Conservation (phyloP, 2,888 invertebrate species). For the Trichopoda pennipes region DNA sequence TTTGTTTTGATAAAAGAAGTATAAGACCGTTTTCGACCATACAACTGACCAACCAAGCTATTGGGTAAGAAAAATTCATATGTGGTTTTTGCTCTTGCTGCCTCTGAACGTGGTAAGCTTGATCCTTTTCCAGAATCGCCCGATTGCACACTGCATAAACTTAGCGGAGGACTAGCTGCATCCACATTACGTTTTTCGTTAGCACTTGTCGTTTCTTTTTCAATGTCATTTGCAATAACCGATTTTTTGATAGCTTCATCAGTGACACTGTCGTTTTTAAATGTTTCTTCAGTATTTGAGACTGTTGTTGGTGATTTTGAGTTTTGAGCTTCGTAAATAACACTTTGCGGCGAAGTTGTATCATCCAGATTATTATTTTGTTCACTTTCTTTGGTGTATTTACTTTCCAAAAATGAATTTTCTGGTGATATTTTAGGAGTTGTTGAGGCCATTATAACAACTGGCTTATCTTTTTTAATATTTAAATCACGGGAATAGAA, state of each 20-base stretch:
- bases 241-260: constrained; percentile 19
- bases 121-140: constrained; percentile 81
- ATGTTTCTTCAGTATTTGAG: neutral
- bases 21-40: constrained; percentile 91
- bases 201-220: constrained; percentile 29
- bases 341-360: constrained; percentile 8
- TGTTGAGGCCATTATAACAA: constrained; percentile 78
- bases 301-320: constrained; percentile 3
- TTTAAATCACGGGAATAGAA: constrained; percentile 75
- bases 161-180: constrained; percentile 85
- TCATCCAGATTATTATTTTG: constrained; percentile 74
- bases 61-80: constrained; percentile 88
- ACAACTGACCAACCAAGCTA: constrained; percentile 90
- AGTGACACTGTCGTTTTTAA: neutral
- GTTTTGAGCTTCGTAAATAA: constrained; percentile 1
- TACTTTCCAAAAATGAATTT: constrained; percentile 79
- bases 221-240: constrained; percentile 20
- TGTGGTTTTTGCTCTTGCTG: constrained; percentile 75
- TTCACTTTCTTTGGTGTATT: constrained; percentile 77
- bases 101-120: constrained; percentile 79
- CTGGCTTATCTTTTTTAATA: constrained; percentile 76
- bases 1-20: constrained; percentile 90
- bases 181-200: constrained; percentile 76
- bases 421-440: constrained; percentile 80
- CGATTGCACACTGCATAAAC: constrained; percentile 80